Percentiles rank a stretch among this genome's conserved stretches.
These are phyloP conservation scores for Ginglymostoma cirratum DNA, from an alignment of 2,113 vertebrate genomes.

Conservation along the genomic window DNA sequence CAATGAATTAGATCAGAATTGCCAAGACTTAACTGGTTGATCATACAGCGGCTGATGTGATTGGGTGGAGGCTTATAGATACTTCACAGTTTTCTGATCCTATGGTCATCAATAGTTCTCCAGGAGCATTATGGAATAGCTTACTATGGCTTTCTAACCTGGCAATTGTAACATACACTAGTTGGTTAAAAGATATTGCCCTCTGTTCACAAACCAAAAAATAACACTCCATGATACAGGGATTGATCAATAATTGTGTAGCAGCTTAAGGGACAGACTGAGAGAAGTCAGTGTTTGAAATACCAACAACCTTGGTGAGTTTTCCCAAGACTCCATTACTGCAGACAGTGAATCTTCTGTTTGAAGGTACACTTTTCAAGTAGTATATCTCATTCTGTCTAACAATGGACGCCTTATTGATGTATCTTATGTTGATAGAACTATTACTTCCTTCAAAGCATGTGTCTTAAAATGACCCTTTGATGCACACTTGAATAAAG, in stretches of 20 bases:
- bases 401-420: neutral
- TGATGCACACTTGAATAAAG: neutral
- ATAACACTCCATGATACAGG: neutral
- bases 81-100: neutral
- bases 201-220: neutral
- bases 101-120: neutral
- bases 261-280: neutral
- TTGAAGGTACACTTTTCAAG: no score
- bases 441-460: neutral
- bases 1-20: neutral
- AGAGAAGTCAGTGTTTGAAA: neutral
- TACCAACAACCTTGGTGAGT: neutral
- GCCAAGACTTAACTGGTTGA: neutral
- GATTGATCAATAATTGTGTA: neutral
- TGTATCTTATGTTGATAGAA: neutral
- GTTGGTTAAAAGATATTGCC: neutral
- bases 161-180: neutral
- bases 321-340: neutral
- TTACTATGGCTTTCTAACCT: neutral
- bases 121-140: neutral
- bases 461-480: neutral
- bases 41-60: neutral
- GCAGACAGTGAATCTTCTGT: neutral
- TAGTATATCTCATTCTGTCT: neutral
- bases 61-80: no score